phyloP scores from a whole-genome alignment of 2,888 invertebrate species.

The Exephanes ischioxanthus region DNA sequence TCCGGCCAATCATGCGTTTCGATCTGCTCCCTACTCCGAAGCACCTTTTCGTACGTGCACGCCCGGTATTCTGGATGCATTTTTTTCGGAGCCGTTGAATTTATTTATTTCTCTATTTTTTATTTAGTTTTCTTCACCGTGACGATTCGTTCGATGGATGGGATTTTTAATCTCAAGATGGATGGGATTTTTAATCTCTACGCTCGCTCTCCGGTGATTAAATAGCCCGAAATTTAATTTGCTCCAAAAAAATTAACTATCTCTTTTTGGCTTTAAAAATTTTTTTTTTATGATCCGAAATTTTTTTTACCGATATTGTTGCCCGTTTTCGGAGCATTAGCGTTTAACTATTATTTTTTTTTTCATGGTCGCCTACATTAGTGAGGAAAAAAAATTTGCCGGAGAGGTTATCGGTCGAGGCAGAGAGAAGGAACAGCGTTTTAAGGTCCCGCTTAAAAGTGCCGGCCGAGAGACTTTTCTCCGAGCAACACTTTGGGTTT shows the following conservation, averaged over 20 bases:
- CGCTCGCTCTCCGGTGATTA: too few species aligned
- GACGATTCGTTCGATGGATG: constrained; percentile 9
- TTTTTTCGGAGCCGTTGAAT: constrained; percentile 39
- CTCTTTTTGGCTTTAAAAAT: too few species aligned
- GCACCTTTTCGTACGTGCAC: constrained; percentile 56
- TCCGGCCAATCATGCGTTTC: constrained; percentile 78
- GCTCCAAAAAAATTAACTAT: too few species aligned
- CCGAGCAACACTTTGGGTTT: constrained; percentile 69
- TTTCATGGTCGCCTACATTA: too few species aligned
- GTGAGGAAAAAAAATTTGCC: constrained; percentile 10
- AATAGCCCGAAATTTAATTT: too few species aligned
- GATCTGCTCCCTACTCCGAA: constrained; percentile 68
- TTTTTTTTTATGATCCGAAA: too few species aligned
- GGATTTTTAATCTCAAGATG: too few species aligned
- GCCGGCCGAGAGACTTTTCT: constrained; percentile 53
- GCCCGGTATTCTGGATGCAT: constrained; percentile 53
- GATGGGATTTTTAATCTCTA: too few species aligned
- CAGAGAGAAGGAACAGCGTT: constrained; percentile 41
- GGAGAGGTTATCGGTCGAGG: constrained; percentile 22
- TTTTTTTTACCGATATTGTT: too few species aligned
- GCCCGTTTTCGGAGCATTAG: neutral
- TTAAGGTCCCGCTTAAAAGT: constrained; percentile 61
- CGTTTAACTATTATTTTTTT: neutral
- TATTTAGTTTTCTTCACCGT: neutral
- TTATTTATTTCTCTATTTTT: neutral